Percentiles rank a stretch among this genome's conserved stretches.
Conservation (phyloP, 2,797 vertebrate genomes). For the Varecia variegata region DNA sequence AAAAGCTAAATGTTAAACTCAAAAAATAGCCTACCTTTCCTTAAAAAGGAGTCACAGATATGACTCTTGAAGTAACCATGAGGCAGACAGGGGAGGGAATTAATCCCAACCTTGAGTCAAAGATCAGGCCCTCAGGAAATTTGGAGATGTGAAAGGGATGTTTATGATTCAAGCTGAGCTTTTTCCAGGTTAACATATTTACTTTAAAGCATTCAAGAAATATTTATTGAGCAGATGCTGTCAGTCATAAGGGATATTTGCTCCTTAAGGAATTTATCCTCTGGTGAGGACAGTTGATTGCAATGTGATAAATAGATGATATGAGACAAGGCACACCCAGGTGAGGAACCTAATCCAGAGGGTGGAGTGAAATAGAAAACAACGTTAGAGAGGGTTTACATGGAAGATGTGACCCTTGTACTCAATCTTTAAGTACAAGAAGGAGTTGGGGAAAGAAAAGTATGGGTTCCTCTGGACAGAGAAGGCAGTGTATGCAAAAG, state of each 20-base stretch:
- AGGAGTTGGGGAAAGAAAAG: background rate
- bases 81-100: background rate
- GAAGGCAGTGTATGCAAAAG: background rate
- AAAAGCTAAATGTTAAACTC: conserved; percentile 37
- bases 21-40: background rate
- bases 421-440: background rate
- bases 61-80: background rate
- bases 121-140: conserved; percentile 3
- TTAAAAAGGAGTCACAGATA: conserved; percentile 13
- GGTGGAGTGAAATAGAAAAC: background rate
- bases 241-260: background rate
- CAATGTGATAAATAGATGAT: background rate
- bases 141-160: background rate
- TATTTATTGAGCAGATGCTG: conserved; percentile 19
- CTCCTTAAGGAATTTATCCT: background rate
- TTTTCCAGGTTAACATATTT: conserved; percentile 44
- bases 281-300: background rate
- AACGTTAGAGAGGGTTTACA: background rate
- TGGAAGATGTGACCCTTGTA: background rate
- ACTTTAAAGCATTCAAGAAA: conserved; percentile 40
- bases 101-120: background rate
- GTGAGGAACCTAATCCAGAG: background rate
- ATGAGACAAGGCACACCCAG: background rate
- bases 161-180: background rate
- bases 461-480: background rate